These are phyloP conservation scores for Cyclargus thomasi DNA, from an alignment of 1,140 invertebrate genomes.

Conservation along the genomic window DNA sequence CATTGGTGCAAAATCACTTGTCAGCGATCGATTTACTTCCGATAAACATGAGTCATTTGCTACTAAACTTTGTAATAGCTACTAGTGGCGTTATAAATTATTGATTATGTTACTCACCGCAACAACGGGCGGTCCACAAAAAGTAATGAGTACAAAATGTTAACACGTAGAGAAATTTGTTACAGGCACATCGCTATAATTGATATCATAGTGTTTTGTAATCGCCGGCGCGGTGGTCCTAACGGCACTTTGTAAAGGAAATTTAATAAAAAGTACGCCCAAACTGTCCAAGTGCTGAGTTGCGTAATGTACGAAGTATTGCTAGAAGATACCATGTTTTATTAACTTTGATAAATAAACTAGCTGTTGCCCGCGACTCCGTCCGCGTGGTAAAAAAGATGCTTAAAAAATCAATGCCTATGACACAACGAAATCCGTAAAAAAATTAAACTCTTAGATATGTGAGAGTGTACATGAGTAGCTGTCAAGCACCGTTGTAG, in stretches of 20 bases:
- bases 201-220: conserved; percentile 28
- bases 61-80: neutral
- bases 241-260: conserved; percentile 21
- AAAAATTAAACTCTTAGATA: too few species aligned
- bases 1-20: neutral
- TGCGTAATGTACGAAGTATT: neutral
- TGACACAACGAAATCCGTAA: too few species aligned
- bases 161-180: conserved; percentile 31
- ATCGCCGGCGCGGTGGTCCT: conserved; percentile 30
- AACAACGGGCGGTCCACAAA: conserved; percentile 2
- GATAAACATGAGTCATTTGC: neutral
- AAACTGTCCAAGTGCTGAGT: neutral
- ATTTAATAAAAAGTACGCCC: neutral
- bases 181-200: conserved; percentile 25
- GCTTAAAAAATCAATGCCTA: too few species aligned
- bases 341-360: too few species aligned
- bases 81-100: neutral
- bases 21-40: neutral
- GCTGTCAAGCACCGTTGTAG: too few species aligned
- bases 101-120: neutral
- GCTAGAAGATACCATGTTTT: too few species aligned
- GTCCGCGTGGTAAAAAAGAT: too few species aligned
- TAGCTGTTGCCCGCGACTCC: too few species aligned
- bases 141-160: conserved; percentile 22
- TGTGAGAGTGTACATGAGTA: too few species aligned